These are phyloP conservation scores for Platerodrilus igneus DNA, from an alignment of 2,888 invertebrate genomes.

Conservation along the genomic window DNA sequence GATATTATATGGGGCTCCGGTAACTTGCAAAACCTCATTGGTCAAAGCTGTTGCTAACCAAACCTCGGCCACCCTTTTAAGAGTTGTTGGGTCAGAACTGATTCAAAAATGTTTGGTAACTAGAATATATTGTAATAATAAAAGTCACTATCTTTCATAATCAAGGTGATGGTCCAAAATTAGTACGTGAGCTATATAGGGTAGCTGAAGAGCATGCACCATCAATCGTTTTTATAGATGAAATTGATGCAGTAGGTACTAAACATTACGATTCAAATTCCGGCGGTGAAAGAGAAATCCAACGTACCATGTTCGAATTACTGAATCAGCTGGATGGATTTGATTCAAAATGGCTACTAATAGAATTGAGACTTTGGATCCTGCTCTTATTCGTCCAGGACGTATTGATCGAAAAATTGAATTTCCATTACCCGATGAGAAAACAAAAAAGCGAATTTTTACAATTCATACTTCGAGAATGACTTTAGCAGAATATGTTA, in stretches of 20 bases:
- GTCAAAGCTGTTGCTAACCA: too few relatives aligned
- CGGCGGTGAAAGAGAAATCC: too few relatives aligned
- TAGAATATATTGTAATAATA: neutral
- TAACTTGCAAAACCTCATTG: too few relatives aligned
- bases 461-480: too few relatives aligned
- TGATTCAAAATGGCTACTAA: conserved; percentile 98
- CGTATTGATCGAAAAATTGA: conserved; percentile 99
- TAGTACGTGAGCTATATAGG: too few relatives aligned
- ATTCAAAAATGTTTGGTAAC: too few relatives aligned
- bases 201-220: too few relatives aligned
- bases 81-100: too few relatives aligned
- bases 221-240: conserved; percentile 98
- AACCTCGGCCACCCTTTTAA: conserved; percentile 97
- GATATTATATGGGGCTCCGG: too few relatives aligned
- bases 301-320: too few relatives aligned
- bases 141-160: conserved; percentile 21
- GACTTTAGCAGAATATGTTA: too few relatives aligned
- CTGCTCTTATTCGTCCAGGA: conserved; percentile 96
- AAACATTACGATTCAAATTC: conserved; percentile 98
- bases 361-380: conserved; percentile 96
- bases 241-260: conserved; percentile 99
- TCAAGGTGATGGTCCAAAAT: conserved; percentile 98
- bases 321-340: too few relatives aligned
- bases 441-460: neutral
- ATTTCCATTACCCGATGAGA: conserved; percentile 92